phyloP scores from a whole-genome alignment of 1,140 invertebrate genomes.

The Drosophila mayri region DNA sequence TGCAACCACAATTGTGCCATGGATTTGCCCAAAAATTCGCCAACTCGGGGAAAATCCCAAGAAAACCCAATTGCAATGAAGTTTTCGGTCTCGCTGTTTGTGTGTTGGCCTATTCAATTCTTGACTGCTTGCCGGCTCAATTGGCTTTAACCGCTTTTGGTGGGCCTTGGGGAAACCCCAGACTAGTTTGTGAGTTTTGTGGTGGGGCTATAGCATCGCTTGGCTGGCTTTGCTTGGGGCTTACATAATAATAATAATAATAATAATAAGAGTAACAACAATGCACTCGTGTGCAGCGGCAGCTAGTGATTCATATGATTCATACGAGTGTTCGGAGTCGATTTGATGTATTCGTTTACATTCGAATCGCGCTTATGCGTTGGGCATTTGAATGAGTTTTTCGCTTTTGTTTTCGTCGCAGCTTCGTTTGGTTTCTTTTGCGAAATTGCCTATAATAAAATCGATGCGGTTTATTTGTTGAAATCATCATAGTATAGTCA shows the following conservation, averaged over 20 bases:
- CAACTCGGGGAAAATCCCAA: conserved; percentile 53
- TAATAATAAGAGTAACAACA: conserved; percentile 33
- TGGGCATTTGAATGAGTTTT: conserved; percentile 30
- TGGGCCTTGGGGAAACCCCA: conserved; percentile 79
- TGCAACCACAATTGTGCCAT: conserved; percentile 54
- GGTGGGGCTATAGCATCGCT: conserved; percentile 10
- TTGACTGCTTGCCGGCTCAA: conserved; percentile 50
- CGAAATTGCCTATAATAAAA: conserved; percentile 64
- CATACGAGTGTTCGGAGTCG: conserved; percentile 6
- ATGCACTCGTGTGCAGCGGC: conserved; percentile 49
- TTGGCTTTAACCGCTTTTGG: conserved; percentile 44
- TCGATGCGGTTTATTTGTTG: conserved; percentile 50
- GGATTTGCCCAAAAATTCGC: conserved; percentile 57
- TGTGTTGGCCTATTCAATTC: conserved; percentile 62
- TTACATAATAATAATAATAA: conserved; percentile 59
- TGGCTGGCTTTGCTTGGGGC: conserved; percentile 41
- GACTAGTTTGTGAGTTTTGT: conserved; percentile 24
- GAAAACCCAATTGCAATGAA: conserved; percentile 35
- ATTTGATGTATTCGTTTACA: conserved; percentile 50
- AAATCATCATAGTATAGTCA: conserved; percentile 66
- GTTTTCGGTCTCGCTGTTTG: conserved; percentile 27
- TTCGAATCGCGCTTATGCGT: conserved; percentile 21
- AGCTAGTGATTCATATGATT: conserved; percentile 33
- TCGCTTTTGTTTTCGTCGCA: conserved; percentile 54
- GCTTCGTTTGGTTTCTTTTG: conserved; percentile 62